phyloP scores from a whole-genome alignment of 1,140 invertebrate genomes.

The Ectropis grisescens region DNA sequence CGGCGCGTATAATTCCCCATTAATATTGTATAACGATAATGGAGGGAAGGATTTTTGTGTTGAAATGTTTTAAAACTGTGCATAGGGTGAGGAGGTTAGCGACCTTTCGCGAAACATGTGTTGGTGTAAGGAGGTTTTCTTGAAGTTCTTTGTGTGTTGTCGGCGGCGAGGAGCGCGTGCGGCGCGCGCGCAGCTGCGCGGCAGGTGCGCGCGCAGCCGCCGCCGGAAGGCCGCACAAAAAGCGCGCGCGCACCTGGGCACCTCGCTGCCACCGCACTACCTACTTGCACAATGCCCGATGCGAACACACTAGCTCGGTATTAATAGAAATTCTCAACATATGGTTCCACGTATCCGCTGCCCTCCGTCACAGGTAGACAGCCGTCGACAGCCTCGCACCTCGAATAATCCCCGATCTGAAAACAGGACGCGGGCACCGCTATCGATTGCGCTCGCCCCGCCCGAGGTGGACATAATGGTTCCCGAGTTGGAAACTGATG shows the following conservation, averaged over 20 bases:
- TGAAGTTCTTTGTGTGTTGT: slow-evolving; percentile 6
- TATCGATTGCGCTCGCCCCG: too few relatives aligned
- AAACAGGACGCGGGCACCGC: too few relatives aligned
- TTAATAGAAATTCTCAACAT: slow-evolving; percentile 38
- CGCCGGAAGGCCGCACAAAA: slow-evolving; percentile 55
- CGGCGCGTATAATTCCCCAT: too few relatives aligned
- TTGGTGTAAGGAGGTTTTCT: slow-evolving; percentile 2
- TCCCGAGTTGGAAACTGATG: not conserved
- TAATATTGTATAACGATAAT: too few relatives aligned
- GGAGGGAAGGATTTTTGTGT: too few relatives aligned
- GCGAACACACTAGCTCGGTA: slow-evolving; percentile 21
- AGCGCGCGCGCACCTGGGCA: slow-evolving; percentile 51
- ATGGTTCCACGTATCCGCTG: slow-evolving; percentile 18
- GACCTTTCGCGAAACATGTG: not conserved
- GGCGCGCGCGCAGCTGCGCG: slow-evolving; percentile 43
- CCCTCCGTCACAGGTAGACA: too few relatives aligned
- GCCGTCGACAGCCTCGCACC: too few relatives aligned
- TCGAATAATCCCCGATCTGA: too few relatives aligned
- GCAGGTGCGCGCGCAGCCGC: slow-evolving; percentile 58
- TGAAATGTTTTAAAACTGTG: too few relatives aligned
- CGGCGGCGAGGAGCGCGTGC: slow-evolving; percentile 13
- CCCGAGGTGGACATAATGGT: too few relatives aligned
- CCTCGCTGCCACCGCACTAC: slow-evolving; percentile 21
- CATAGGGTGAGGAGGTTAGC: slow-evolving; percentile 2
- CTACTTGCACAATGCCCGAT: slow-evolving; percentile 48